Evolutionary conservation across 2,888 invertebrate genomes (phyloP), one percentile per base, ranked within the genome.

Genomic region (Diarsia dahlii): DNA sequence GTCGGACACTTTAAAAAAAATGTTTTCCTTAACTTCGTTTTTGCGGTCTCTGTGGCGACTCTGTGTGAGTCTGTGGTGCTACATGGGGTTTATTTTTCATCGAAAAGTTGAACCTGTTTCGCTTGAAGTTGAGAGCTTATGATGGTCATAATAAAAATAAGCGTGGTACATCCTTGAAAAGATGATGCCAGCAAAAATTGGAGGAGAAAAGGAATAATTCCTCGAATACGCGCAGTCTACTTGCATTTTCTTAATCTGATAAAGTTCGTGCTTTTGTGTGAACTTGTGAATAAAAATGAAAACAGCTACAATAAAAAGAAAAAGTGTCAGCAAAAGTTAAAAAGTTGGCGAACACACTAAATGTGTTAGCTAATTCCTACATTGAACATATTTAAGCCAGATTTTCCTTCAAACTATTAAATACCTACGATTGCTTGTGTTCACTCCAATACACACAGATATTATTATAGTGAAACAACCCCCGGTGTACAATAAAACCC

Each of bases 1-100:
- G 23, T 52, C 20, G 50, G 20, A 73, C 56, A 76, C 70, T 65
- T 74, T 82, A 67, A 52, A 70, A 52, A 60, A 80, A 74, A 77
- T 34, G 56, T 65, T 81, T 81, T 68, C 67, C 71, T 81, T 77
- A 74, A 85, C 73, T 85, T 74, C 18, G 54, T 81, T 85, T 69
- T 77, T 20, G 39, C 48, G 12, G 71, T 23, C 13, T 20, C n/a
- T n/a, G 8, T 45, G 63, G 48, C 39, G 58, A 62, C 48, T 15
- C 28, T 8, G 69, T 48, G 23, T 52, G 69, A 39, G 13, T 52
- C 48, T 28, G 60, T 54, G 65, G 28, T 63, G 52, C 46, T 39
- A 15, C 18, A 13, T 13, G 20, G 39, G 62, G 58, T 71, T n/a
- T 58, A 71, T 23, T 52, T 68, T 73, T 6, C 13, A 2, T 15